Percentiles rank a stretch among this genome's conserved stretches.
These are phyloP conservation scores for Mnemiopsis leidyi DNA, from an alignment of 37 sponge, comb jelly and placozoan species.

Conservation along the genomic window DNA sequence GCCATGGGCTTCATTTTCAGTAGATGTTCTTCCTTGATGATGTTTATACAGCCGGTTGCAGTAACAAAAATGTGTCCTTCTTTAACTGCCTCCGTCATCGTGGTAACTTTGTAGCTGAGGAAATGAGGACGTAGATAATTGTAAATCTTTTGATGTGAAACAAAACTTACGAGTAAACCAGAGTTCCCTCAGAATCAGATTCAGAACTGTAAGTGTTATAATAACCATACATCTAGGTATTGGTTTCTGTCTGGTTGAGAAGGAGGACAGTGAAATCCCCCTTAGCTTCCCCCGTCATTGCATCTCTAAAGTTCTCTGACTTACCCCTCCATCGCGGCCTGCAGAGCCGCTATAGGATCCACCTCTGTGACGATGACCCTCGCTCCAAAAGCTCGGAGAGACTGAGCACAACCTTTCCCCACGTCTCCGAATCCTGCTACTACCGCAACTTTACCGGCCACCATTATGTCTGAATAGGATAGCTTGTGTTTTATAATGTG, in stretches of 20 bases:
- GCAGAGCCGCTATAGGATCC: slow-evolving; percentile 68
- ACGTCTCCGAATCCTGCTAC: slow-evolving; percentile 44
- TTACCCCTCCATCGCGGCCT: slow-evolving; percentile 68
- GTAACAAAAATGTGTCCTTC: slow-evolving; percentile 66
- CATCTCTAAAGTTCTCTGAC: no score
- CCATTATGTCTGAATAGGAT: slow-evolving; percentile 32
- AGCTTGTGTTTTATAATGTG: no score
- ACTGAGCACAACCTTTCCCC: slow-evolving; percentile 25
- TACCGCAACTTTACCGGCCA: slow-evolving; percentile 62
- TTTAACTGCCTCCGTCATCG: slow-evolving; percentile 10
- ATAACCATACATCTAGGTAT: no score
- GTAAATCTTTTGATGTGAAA: no score
- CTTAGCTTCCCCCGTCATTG: no score
- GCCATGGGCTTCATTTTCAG: slow-evolving; percentile 64
- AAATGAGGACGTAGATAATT: no score
- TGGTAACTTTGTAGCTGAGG: slow-evolving; percentile 51
- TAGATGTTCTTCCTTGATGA: slow-evolving; percentile 50
- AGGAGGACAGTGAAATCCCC: no score
- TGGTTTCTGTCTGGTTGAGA: no score
- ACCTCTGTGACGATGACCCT: slow-evolving; percentile 67
- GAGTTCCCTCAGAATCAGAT: no score
- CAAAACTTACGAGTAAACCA: no score
- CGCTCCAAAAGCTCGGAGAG: slow-evolving; percentile 36
- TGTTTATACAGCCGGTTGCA: slow-evolving; percentile 42
- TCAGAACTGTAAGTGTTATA: no score